Base-by-base conservation (phyloP, 35 echinoderm and acorn worm genomes). In the Eucidaris tribuloides region DNA sequence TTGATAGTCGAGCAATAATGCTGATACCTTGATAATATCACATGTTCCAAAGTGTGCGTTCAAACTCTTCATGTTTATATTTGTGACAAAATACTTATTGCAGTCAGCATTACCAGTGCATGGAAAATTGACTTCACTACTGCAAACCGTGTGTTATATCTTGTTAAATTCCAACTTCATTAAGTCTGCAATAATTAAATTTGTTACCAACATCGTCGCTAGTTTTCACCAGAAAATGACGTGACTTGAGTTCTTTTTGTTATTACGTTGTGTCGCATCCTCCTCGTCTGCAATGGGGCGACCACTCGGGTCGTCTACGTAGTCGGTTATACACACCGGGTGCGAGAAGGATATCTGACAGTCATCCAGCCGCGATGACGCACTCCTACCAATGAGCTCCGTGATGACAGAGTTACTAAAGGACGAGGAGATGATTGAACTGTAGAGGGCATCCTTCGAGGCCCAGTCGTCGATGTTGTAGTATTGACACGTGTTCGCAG, bases 391-490 rank as follows among this genome's bases (percentile, higher is more conserved):
- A 33, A 22, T 33, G 4, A 74, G 68, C 11, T 74, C 68, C 2
- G 11, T 36, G 35, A 74, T 9, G 17, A 74, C 65, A n/a, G 33
- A 35, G 68, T 74, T 74, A 36, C 36, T 44, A 40, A 74, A 74
- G 11, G 68, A 74, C 2, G 68, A 74, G 15, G 68, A 41, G 44
- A 74, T 74, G 22, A 74, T 74, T 41, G 68, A 74, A 20, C 38
- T 74, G 68, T 74, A 74, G 2, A 74, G 68, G 68, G 68, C 68
- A 40, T 74, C 44, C 68, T 74, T 74, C 41, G 20, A 35, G 68
- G 68, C 68, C 37, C 29, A 36, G 38, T 74, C 38, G 41, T 44
- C 41, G 38, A 74, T 14, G 5, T 44, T 42, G 68, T 74, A 14
- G n/a, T 52, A 52, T 25, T 74, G 68, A 74, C 44, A 40, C 25